Evolutionary conservation across 2,888 invertebrate genomes (phyloP).

Genomic region (Blomia tropicalis): DNA sequence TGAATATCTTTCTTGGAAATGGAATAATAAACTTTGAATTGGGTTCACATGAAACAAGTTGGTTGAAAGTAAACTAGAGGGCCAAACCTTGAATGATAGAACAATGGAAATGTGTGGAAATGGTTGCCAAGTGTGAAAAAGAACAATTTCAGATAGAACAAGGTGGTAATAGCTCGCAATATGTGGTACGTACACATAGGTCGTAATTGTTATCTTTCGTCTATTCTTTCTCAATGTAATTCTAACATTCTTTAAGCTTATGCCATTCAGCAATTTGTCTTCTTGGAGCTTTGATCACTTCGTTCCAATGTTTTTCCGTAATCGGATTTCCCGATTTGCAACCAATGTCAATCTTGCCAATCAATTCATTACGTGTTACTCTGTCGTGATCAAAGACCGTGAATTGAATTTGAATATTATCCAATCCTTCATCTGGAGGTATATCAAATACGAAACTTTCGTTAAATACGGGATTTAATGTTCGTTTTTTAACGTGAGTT

Average conservation of each 20-base stretch:
- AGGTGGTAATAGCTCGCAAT: too few relatives aligned
- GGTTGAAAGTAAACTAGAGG: too few relatives aligned
- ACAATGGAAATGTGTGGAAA: too few relatives aligned
- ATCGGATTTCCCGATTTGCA: conserved; percentile 52
- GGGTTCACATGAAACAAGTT: too few relatives aligned
- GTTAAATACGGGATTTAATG: conserved; percentile 94
- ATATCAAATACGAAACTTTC: conserved; percentile 97
- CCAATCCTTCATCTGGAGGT: conserved; percentile 59
- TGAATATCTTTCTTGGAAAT: too few relatives aligned
- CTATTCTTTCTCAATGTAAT: too few relatives aligned
- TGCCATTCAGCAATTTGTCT: conserved; percentile 99
- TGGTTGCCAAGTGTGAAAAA: too few relatives aligned
- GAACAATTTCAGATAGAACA: too few relatives aligned
- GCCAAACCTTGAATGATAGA: too few relatives aligned
- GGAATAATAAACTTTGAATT: too few relatives aligned
- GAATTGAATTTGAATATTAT: conserved; percentile 68
- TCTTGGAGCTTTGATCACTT: conserved; percentile 87
- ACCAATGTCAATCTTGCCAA: conserved; percentile 84
- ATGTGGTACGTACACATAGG: too few relatives aligned
- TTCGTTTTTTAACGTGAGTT: conserved; percentile 94
- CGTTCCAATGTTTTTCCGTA: conserved; percentile 77
- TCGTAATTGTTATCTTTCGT: too few relatives aligned
- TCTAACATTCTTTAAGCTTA: conserved; percentile 59
- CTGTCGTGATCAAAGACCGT: conserved; percentile 89
- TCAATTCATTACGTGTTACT: conserved; percentile 96